phyloP scores from a whole-genome alignment of 2,888 invertebrate genomes.

The Trimorus sp. region DNA sequence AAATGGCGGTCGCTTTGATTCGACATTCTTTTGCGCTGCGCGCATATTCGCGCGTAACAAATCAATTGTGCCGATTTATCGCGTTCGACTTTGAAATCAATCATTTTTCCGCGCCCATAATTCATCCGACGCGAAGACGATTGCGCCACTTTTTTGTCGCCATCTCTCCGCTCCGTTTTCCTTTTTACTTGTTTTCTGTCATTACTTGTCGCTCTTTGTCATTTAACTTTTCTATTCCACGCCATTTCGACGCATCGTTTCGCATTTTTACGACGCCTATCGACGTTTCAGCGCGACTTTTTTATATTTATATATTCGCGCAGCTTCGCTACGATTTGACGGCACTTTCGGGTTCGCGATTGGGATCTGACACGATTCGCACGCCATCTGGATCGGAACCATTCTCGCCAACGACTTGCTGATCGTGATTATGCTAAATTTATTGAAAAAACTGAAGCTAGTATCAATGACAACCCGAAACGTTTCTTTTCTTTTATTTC shows the following conservation, averaged over 20 bases:
- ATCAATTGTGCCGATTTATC: constrained; percentile 66
- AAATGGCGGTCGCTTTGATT: constrained; percentile 66
- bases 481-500: no score
- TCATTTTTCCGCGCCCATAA: constrained; percentile 42
- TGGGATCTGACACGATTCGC: neutral
- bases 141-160: neutral
- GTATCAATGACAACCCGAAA: no score
- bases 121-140: constrained; percentile 20
- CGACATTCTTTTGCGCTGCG: constrained; percentile 56
- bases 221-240: constrained; percentile 27
- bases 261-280: constrained; percentile 38
- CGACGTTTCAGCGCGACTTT: constrained; percentile 53
- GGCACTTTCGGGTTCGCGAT: constrained; percentile 33
- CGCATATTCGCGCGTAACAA: constrained; percentile 52
- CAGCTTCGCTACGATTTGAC: constrained; percentile 29
- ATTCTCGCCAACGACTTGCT: no score
- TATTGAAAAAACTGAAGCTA: no score
- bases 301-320: constrained; percentile 47
- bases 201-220: constrained; percentile 47
- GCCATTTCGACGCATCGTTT: constrained; percentile 40
- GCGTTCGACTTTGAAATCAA: constrained; percentile 64
- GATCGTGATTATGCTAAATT: no score
- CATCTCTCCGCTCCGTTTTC: constrained; percentile 7
- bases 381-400: no score
- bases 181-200: constrained; percentile 11